Evolutionary conservation across 2,113 vertebrate genomes (phyloP).

Genomic region (Hepsetus odoe): DNA sequence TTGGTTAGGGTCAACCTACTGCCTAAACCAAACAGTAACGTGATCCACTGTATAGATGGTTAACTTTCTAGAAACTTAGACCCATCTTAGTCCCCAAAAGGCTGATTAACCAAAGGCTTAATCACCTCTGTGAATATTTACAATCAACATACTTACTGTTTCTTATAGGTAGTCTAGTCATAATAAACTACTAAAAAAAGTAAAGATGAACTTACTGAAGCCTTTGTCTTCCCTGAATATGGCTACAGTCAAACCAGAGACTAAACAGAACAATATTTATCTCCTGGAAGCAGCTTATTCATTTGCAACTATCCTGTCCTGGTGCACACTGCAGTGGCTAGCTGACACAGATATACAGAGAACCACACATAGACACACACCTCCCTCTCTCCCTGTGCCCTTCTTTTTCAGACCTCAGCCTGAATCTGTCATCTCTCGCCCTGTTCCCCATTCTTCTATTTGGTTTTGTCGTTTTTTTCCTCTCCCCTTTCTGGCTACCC

Average conservation of each 20-base stretch:
- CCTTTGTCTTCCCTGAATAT: not conserved
- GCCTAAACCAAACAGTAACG: not conserved
- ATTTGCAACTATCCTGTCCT: constrained; percentile 12
- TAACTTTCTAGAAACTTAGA: no score
- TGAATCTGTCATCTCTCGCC: constrained; percentile 53
- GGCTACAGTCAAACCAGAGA: not conserved
- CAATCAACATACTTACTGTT: no score
- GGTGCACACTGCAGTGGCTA: constrained; percentile 43
- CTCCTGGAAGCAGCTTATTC: constrained; percentile 21
- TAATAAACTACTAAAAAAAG: not conserved
- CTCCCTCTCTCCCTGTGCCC: constrained; percentile 53
- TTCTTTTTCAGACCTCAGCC: constrained; percentile 57
- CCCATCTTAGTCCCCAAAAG: no score
- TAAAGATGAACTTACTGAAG: constrained; percentile 8
- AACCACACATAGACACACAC: constrained; percentile 33
- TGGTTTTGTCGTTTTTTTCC: constrained; percentile 26
- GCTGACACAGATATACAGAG: constrained; percentile 40
- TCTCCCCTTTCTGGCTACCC: not conserved
- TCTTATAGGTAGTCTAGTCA: not conserved
- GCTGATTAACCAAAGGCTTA: no score
- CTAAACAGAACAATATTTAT: not conserved
- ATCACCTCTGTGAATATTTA: no score
- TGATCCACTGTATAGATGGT: no score
- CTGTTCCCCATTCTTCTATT: constrained; percentile 1
- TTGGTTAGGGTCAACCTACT: not conserved